Percentiles rank a stretch among this genome's conserved stretches.
phyloP scores from a whole-genome alignment of 2,797 vertebrate species.

The Microtus agrestis region DNA sequence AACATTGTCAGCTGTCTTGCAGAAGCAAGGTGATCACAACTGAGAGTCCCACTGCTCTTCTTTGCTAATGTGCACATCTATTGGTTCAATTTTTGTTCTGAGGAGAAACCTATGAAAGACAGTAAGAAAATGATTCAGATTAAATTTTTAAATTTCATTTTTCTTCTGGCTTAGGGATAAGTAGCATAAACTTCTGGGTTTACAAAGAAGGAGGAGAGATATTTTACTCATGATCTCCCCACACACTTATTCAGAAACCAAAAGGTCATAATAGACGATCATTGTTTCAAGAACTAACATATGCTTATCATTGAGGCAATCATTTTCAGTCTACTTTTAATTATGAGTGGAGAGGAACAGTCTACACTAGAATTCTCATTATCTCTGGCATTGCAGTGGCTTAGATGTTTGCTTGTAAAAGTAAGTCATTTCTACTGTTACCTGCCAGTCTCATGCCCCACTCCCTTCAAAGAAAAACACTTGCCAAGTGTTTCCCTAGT shows the following conservation, averaged over 20 bases:
- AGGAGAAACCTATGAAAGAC: slow-evolving; percentile 77
- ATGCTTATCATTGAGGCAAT: neutral
- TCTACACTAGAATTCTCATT: neutral
- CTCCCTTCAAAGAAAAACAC: neutral
- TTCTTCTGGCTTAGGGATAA: neutral
- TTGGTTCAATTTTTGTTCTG: slow-evolving; percentile 66
- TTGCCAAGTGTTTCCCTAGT: neutral
- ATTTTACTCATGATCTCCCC: neutral
- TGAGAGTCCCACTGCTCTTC: neutral
- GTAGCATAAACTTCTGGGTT: neutral
- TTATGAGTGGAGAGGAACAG: neutral
- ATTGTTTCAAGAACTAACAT: neutral
- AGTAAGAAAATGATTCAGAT: slow-evolving; percentile 55
- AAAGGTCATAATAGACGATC: neutral
- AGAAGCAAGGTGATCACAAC: neutral
- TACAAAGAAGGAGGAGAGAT: neutral
- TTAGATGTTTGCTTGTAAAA: slow-evolving; percentile 4
- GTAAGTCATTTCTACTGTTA: neutral
- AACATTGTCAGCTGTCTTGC: neutral
- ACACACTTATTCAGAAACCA: neutral
- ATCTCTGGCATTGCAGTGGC: neutral
- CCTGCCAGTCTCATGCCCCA: neutral
- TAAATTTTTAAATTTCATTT: slow-evolving; percentile 58
- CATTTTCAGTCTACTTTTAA: neutral
- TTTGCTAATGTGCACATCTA: slow-evolving; percentile 54